Conservation (phyloP, 2,888 invertebrate species). For the Mechanitis mazaeus region DNA sequence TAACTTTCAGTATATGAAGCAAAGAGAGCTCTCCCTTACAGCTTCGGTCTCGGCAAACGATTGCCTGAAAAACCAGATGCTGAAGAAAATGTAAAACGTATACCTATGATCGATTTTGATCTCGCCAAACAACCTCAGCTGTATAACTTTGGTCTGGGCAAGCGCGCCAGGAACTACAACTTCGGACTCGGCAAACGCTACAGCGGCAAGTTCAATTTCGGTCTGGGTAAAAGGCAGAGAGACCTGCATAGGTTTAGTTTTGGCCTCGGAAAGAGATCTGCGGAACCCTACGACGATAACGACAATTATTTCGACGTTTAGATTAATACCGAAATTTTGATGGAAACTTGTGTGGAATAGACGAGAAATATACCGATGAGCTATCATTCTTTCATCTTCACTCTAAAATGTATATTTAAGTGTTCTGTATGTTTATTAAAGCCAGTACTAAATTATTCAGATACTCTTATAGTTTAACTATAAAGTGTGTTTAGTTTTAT, state of each 20-base stretch:
- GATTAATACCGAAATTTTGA: conserved; percentile 33
- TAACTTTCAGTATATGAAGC: conserved; percentile 50
- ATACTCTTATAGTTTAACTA: conserved; percentile 39
- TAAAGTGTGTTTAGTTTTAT: conserved; percentile 62
- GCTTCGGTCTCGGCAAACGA: conserved; percentile 83
- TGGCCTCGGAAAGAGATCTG: conserved; percentile 75
- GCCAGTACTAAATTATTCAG: background rate
- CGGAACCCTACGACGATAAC: conserved; percentile 45
- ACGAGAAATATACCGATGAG: conserved; percentile 2
- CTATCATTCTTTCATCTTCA: background rate
- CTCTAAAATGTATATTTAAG: background rate
- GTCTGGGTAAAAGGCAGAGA: conserved; percentile 74
- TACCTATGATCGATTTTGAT: conserved; percentile 64
- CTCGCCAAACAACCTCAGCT: conserved; percentile 63
- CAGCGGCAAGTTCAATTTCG: conserved; percentile 74
- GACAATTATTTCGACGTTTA: conserved; percentile 57
- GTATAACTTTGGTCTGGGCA: conserved; percentile 73
- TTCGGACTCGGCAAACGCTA: conserved; percentile 77
- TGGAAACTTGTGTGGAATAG: conserved; percentile 29
- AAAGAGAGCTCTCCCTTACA: conserved; percentile 80
- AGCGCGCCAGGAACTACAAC: conserved; percentile 65
- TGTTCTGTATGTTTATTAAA: too few relatives aligned
- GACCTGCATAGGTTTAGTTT: conserved; percentile 73
- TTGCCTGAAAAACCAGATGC: conserved; percentile 50
- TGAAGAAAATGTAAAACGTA: conserved; percentile 55